A percentile compares a stretch with the other conserved stretches of the same genome.
Evolutionary conservation across 1,140 invertebrate species (phyloP).

Genomic region (Cotesia glomerata): DNA sequence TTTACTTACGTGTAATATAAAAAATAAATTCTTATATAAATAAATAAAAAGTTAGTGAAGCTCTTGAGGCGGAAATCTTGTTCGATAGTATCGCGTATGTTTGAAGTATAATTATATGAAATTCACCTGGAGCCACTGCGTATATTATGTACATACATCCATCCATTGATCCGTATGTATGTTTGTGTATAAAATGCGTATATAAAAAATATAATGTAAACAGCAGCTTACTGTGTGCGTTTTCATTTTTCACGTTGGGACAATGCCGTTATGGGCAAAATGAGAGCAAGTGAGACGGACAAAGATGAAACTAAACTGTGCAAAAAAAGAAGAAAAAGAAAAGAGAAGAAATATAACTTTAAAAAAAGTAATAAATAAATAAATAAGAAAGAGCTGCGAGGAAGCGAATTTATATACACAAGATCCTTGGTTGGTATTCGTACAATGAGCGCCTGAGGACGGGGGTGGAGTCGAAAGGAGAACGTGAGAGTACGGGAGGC

Average conservation of each 20-base stretch:
- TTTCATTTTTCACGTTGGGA: neutral
- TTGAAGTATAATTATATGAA: conserved; percentile 55
- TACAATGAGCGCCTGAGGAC: conserved; percentile 59
- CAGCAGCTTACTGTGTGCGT: neutral
- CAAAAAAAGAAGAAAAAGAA: neutral
- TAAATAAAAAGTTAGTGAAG: conserved; percentile 32
- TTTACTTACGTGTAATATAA: too few species aligned
- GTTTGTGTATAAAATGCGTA: neutral
- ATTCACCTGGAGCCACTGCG: conserved; percentile 49
- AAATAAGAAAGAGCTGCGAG: too few species aligned
- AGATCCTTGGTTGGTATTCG: neutral
- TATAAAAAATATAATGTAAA: neutral
- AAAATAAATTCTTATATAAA: conserved; percentile 1
- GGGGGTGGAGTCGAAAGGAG: conserved; percentile 53
- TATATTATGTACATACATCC: conserved; percentile 41
- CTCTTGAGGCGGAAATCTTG: conserved; percentile 36
- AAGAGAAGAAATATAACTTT: neutral
- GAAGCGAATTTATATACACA: conserved; percentile 7
- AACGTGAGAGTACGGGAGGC: conserved; percentile 38
- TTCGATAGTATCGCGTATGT: conserved; percentile 44
- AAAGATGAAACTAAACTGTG: too few species aligned
- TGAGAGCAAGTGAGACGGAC: neutral
- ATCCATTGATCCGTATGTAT: neutral
- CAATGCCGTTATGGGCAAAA: neutral
- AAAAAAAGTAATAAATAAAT: too few species aligned